Evolutionary conservation across 2,797 vertebrate genomes (phyloP).

Genomic region (Danio choprae): DNA sequence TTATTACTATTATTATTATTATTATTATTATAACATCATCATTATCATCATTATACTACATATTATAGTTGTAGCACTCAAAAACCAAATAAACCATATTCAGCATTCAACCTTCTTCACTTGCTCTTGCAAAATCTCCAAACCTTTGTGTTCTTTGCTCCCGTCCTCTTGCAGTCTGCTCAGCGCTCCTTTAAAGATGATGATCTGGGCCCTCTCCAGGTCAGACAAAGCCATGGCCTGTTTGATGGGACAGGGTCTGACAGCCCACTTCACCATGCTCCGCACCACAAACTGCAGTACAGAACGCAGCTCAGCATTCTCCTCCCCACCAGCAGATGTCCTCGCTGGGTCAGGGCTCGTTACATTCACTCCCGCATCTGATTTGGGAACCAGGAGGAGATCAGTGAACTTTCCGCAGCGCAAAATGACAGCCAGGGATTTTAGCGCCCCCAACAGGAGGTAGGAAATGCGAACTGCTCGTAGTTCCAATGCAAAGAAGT

Average conservation of each 20-base stretch:
- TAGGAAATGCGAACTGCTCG: constrained; percentile 80
- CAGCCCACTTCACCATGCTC: constrained; percentile 86
- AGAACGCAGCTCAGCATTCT: constrained; percentile 75
- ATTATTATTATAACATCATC: background rate
- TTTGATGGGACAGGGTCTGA: constrained; percentile 82
- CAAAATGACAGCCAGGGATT: constrained; percentile 80
- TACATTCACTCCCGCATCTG: constrained; percentile 31
- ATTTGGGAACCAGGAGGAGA: constrained; percentile 74
- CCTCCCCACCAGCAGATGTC: constrained; percentile 67
- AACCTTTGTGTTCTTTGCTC: constrained; percentile 77
- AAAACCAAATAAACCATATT: too few species aligned
- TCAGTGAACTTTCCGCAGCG: constrained; percentile 80
- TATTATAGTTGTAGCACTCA: background rate
- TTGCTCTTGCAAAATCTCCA: background rate
- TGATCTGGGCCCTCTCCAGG: constrained; percentile 83
- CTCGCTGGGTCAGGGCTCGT: constrained; percentile 66
- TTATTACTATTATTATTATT: too few species aligned
- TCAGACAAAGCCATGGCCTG: constrained; percentile 78
- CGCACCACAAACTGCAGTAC: constrained; percentile 84
- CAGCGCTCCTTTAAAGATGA: constrained; percentile 82
- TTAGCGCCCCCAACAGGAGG: constrained; percentile 81
- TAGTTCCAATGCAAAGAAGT: constrained; percentile 76
- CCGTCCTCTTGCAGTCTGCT: constrained; percentile 75
- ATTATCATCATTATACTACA: background rate
- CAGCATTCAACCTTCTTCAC: background rate